These are phyloP conservation scores for Tetraneura akinire DNA, from an alignment of 1,140 invertebrate species.

Conservation along the genomic window DNA sequence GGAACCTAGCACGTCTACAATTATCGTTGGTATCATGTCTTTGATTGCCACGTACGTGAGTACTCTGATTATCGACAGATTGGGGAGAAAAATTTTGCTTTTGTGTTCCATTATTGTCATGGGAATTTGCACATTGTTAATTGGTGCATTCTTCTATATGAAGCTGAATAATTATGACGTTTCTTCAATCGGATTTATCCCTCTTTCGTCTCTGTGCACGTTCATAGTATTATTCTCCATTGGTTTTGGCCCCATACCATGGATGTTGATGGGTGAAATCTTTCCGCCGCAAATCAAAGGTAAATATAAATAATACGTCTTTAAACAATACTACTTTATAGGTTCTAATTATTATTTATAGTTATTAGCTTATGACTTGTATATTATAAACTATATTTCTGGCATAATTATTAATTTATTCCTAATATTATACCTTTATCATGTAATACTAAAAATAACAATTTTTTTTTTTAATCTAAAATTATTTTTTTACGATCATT, in stretches of 20 bases:
- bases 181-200: conserved; percentile 60
- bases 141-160: conserved; percentile 70
- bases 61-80: conserved; percentile 67
- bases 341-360: too few species aligned
- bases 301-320: too few species aligned
- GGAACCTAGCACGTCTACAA: conserved; percentile 64
- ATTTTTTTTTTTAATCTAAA: too few species aligned
- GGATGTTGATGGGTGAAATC: conserved; percentile 77
- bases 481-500: too few species aligned
- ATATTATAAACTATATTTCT: too few species aligned
- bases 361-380: too few species aligned
- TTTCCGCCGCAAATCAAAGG: conserved; percentile 75
- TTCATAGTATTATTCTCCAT: conserved; percentile 58
- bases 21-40: conserved; percentile 78
- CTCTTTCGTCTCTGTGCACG: conserved; percentile 56
- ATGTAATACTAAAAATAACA: too few species aligned
- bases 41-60: conserved; percentile 72
- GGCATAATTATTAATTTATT: too few species aligned
- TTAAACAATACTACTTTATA: too few species aligned
- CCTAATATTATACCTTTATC: too few species aligned
- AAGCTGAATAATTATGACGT: conserved; percentile 57
- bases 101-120: conserved; percentile 67
- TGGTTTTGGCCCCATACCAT: conserved; percentile 78
- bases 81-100: conserved; percentile 73
- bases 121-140: conserved; percentile 64